Evolutionary conservation across 2,113 vertebrate genomes (phyloP).

Genomic region (Podarcis muralis): DNA sequence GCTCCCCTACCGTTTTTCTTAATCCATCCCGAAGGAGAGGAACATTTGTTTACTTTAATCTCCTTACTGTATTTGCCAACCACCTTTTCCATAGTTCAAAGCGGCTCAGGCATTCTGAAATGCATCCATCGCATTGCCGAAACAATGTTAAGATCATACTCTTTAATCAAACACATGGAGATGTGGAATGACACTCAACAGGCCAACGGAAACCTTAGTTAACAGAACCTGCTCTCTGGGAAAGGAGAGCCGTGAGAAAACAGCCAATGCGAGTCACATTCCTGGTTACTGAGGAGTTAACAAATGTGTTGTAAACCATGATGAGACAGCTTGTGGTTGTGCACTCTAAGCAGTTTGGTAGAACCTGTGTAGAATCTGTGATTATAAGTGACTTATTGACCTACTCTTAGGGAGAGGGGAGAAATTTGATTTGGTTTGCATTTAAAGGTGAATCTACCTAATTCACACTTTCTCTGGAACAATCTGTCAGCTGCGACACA

Average conservation of each 20-base stretch:
- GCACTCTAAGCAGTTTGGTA: neutral
- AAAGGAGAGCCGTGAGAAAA: neutral
- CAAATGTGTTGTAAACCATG: neutral
- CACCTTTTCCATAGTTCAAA: neutral
- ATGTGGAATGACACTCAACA: neutral
- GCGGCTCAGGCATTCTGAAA: neutral
- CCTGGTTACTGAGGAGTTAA: neutral
- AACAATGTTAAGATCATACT: neutral
- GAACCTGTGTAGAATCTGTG: neutral
- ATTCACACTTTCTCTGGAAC: no score
- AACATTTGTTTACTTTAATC: neutral
- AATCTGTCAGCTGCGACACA: no score
- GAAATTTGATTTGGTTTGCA: no score
- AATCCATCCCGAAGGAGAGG: neutral
- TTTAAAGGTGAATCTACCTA: no score
- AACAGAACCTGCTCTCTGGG: neutral
- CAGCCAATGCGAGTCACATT: neutral
- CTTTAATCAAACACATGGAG: neutral
- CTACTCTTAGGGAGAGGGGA: no score
- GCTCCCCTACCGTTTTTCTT: neutral
- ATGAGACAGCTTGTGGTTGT: no score
- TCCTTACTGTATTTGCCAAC: neutral
- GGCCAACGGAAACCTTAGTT: neutral
- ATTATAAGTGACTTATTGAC: neutral
- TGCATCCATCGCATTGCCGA: neutral